These are phyloP conservation scores for Drosophila greeni DNA, from an alignment of 2,888 invertebrate species.

Conservation along the genomic window DNA sequence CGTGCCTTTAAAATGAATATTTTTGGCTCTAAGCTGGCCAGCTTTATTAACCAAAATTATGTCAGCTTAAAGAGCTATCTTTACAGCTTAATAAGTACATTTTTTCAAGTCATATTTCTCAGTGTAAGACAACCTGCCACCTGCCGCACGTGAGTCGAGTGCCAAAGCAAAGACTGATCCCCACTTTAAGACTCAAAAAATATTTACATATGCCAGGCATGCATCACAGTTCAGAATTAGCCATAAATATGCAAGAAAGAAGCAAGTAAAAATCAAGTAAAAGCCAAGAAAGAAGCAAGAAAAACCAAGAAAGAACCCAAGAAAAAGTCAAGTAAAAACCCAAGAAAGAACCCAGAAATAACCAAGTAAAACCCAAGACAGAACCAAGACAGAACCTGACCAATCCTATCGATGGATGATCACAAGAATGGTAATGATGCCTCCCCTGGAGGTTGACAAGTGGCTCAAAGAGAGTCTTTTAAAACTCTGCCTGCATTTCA, in stretches of 20 bases:
- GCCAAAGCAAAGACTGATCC: conserved; percentile 14
- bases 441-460: too few relatives aligned
- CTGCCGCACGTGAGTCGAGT: conserved; percentile 53
- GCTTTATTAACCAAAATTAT: not conserved
- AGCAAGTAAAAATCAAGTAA: too few relatives aligned
- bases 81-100: not conserved
- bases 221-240: conserved; percentile 52
- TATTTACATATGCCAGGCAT: conserved; percentile 60
- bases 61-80: not conserved
- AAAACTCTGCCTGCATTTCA: conserved; percentile 30
- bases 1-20: not conserved
- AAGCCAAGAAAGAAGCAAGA: too few relatives aligned
- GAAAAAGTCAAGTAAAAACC: too few relatives aligned
- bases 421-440: conserved; percentile 17
- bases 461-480: too few relatives aligned
- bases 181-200: not conserved
- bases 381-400: not conserved
- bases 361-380: too few relatives aligned
- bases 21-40: not conserved
- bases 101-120: not conserved
- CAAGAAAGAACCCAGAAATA: too few relatives aligned
- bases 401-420: conserved; percentile 11
- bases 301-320: too few relatives aligned
- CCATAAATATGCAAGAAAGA: conserved; percentile 49
- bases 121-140: conserved; percentile 19